Evolutionary conservation across 2,888 invertebrate genomes (phyloP).

Genomic region (Cerastis leucographa): DNA sequence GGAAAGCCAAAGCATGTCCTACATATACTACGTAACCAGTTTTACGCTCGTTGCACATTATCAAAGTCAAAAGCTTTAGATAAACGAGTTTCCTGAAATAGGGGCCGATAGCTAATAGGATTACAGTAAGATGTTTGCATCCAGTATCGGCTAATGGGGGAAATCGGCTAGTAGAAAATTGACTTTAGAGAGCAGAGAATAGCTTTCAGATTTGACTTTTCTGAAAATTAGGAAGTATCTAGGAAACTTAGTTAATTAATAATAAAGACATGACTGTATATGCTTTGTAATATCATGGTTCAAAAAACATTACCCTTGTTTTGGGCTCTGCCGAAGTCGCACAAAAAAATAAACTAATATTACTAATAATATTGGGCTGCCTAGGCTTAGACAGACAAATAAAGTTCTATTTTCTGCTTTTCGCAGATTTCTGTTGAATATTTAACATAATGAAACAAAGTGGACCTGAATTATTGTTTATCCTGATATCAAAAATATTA

Average conservation of each 20-base stretch:
- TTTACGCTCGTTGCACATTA: constrained; percentile 35
- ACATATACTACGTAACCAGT: neutral
- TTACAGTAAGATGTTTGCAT: constrained; percentile 21
- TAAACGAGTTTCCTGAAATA: constrained; percentile 11
- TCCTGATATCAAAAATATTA: neutral
- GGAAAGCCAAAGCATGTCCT: neutral
- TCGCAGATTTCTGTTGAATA: neutral
- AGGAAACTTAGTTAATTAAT: neutral
- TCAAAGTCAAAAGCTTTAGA: constrained; percentile 43
- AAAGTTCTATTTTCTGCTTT: neutral
- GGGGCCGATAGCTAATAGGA: constrained; percentile 2
- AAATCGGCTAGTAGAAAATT: neutral
- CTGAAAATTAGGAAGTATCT: neutral
- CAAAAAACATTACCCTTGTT: neutral
- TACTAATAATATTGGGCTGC: neutral
- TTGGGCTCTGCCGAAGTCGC: neutral
- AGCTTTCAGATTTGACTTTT: constrained; percentile 13
- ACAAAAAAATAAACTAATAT: neutral
- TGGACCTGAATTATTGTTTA: neutral
- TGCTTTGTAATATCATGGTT: neutral
- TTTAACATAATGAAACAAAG: neutral
- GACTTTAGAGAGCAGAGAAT: neutral
- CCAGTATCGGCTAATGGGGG: neutral
- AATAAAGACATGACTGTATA: no score
- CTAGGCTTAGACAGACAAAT: no score